Evolutionary conservation across 2,888 invertebrate species (phyloP).

Genomic region (Phragmatobia fuliginosa): DNA sequence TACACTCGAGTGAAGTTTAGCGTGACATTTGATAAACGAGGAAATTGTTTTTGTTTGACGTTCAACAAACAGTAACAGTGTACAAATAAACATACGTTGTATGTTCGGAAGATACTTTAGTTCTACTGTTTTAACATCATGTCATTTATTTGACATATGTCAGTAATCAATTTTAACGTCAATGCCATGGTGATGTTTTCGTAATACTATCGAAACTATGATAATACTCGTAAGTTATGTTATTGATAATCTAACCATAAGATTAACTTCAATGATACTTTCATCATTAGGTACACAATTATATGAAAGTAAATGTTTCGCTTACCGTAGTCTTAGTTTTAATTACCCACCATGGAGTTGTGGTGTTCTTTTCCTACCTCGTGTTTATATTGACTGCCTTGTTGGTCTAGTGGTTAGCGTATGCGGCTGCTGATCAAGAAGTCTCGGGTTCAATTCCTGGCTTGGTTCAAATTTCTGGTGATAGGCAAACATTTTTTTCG

Average conservation of each 20-base stretch:
- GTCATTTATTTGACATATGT: neutral
- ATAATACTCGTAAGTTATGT: neutral
- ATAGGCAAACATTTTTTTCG: no score
- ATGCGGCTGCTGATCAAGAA: no score
- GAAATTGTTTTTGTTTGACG: neutral
- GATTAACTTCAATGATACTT: neutral
- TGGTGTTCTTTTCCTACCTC: no score
- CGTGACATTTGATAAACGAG: constrained; percentile 9
- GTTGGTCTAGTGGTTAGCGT: no score
- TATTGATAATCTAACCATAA: neutral
- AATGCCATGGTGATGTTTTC: neutral
- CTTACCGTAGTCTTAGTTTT: no score
- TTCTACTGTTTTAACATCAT: neutral
- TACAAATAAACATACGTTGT: neutral
- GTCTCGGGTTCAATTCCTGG: no score
- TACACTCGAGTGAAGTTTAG: neutral
- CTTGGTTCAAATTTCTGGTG: no score
- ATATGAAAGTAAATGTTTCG: no score
- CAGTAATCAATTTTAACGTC: neutral
- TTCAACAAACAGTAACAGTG: neutral
- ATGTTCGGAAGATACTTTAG: neutral
- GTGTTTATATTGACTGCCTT: no score
- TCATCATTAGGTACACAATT: no score
- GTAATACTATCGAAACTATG: neutral
- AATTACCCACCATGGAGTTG: no score